phyloP scores from a whole-genome alignment of 2,797 vertebrate genomes.

The Alauda arvensis region DNA sequence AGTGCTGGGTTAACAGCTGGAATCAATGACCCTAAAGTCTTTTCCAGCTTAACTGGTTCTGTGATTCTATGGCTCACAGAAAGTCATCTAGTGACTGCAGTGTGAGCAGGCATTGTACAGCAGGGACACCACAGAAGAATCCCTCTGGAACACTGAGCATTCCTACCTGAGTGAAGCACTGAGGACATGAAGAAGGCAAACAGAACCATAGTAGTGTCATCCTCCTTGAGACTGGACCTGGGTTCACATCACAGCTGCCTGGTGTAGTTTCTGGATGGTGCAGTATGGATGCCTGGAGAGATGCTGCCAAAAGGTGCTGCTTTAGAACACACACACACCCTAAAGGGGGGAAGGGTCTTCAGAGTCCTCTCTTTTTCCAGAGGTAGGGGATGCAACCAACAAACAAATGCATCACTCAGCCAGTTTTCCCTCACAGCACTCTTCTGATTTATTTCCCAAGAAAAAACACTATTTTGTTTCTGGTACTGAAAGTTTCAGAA shows the following conservation, averaged over 20 bases:
- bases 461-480: background rate
- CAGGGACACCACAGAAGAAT: background rate
- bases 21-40: background rate
- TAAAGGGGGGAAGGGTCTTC: background rate
- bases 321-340: fast-evolving
- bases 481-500: background rate
- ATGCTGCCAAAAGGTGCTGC: background rate
- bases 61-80: background rate
- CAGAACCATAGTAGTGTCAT: background rate
- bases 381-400: background rate
- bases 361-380: background rate
- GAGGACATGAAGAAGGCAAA: background rate
- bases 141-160: background rate
- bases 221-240: background rate
- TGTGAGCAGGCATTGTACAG: background rate
- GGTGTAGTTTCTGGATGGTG: too few species aligned
- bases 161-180: background rate
- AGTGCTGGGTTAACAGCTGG: background rate
- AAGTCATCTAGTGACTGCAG: background rate
- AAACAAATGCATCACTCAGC: background rate
- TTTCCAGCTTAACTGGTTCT: fast-evolving
- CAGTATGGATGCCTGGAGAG: background rate
- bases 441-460: background rate
- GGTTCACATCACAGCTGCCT: background rate
- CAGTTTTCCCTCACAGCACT: background rate